These are phyloP conservation scores for Rotaria sp. DNA, from an alignment of 2,888 invertebrate genomes.

Conservation along the genomic window DNA sequence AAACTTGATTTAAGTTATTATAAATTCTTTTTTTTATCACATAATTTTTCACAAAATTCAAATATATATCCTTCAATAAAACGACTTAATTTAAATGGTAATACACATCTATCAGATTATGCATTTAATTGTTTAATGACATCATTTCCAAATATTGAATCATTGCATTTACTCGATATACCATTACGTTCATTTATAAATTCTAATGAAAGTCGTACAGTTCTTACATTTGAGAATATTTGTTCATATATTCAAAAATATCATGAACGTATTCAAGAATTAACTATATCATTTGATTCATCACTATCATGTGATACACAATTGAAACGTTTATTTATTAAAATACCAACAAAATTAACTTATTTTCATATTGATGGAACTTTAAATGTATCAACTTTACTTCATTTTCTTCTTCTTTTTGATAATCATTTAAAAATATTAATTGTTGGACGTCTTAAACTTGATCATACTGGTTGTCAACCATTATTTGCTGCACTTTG, in stretches of 20 bases:
- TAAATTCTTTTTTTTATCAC: conserved; percentile 8
- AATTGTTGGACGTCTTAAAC: not conserved
- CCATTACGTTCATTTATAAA: not conserved
- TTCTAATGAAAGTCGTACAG: not conserved
- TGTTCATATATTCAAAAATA: not conserved
- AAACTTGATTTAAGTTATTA: conserved; percentile 5
- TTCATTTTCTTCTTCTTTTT: not conserved
- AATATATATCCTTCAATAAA: not conserved
- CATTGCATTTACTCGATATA: conserved; percentile 12
- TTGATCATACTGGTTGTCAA: conserved; percentile 2
- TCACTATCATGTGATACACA: not conserved
- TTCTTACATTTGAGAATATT: conserved; percentile 6
- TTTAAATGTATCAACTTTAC: not conserved
- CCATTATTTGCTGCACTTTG: not conserved
- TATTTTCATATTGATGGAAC: conserved; percentile 21
- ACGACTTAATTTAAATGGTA: not conserved
- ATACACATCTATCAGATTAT: not conserved
- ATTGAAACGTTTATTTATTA: not conserved
- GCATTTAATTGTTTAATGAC: not conserved
- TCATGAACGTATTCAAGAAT: not conserved
- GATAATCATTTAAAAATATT: not conserved
- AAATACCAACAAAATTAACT: not conserved
- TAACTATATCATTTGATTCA: not conserved
- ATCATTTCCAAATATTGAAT: not conserved
- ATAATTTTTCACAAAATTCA: not conserved